Evolutionary conservation across 2,888 invertebrate genomes (phyloP).

Genomic region (Papilio protenor): DNA sequence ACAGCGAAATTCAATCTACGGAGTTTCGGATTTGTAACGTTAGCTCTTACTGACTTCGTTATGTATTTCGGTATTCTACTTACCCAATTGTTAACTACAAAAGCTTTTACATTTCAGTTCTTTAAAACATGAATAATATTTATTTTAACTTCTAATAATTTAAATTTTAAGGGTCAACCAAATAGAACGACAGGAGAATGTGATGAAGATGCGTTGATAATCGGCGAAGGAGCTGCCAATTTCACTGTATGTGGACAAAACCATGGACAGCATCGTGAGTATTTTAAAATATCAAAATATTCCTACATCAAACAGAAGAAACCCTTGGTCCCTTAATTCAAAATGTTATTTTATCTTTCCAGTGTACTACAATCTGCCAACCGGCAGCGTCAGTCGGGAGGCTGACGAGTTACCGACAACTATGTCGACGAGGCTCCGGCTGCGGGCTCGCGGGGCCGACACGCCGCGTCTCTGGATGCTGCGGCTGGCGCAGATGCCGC

Average conservation of each 20-base stretch:
- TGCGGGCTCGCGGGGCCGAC: slow-evolving; percentile 78
- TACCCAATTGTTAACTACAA: slow-evolving; percentile 13
- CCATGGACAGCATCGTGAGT: slow-evolving; percentile 92
- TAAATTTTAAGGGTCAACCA: slow-evolving; percentile 88
- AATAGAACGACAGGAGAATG: slow-evolving; percentile 91
- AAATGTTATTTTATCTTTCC: slow-evolving; percentile 51
- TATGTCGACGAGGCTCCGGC: slow-evolving; percentile 78
- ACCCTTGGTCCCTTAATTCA: neutral
- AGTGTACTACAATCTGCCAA: slow-evolving; percentile 89
- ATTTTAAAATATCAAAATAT: slow-evolving; percentile 30
- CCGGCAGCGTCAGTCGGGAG: slow-evolving; percentile 65
- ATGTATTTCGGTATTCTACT: slow-evolving; percentile 20
- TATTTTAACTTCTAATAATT: neutral
- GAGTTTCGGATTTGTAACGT: slow-evolving; percentile 21
- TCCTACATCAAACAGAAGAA: neutral
- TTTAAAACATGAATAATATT: neutral
- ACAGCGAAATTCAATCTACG: slow-evolving; percentile 36
- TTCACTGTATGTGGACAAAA: slow-evolving; percentile 91
- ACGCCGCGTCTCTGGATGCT: slow-evolving; percentile 91
- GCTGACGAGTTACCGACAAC: slow-evolving; percentile 65
- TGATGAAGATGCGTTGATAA: slow-evolving; percentile 88
- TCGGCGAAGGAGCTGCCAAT: slow-evolving; percentile 84
- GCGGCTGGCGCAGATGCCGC: slow-evolving; percentile 89
- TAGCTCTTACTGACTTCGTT: slow-evolving; percentile 21
- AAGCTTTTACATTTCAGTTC: neutral